Percentiles rank a stretch among this genome's conserved stretches.
phyloP scores from a whole-genome alignment of 1,140 invertebrate genomes.

The Trissolcus basalis region DNA sequence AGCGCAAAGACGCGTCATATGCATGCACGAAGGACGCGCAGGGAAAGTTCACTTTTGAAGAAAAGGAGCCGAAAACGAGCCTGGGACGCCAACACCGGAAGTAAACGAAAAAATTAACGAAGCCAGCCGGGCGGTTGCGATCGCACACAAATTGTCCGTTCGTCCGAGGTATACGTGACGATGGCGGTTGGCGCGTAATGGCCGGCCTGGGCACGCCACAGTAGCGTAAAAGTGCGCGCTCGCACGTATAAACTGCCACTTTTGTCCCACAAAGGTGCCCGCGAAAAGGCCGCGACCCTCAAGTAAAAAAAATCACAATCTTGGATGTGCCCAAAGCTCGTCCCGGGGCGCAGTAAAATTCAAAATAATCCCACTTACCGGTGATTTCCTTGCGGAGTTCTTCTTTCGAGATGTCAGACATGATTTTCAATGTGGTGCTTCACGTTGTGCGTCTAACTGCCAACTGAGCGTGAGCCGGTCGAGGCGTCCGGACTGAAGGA shows the following conservation, averaged over 20 bases:
- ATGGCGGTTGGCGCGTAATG: constrained; percentile 62
- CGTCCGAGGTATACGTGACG: constrained; percentile 46
- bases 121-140: background rate
- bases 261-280: constrained; percentile 65
- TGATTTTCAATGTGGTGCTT: constrained; percentile 65
- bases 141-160: background rate
- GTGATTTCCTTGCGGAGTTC: constrained; percentile 83
- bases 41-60: constrained; percentile 51
- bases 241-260: constrained; percentile 75
- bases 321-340: constrained; percentile 56
- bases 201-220: constrained; percentile 73
- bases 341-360: constrained; percentile 60
- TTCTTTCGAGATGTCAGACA: constrained; percentile 83
- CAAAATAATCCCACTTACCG: constrained; percentile 78
- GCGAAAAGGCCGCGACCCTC: constrained; percentile 60
- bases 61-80: constrained; percentile 36
- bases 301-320: constrained; percentile 35
- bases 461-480: constrained; percentile 73
- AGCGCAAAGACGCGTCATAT: constrained; percentile 50
- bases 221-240: constrained; percentile 63
- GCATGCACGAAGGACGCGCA: constrained; percentile 53
- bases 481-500: constrained; percentile 66
- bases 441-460: constrained; percentile 72
- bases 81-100: constrained; percentile 18
- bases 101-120: constrained; percentile 40